These are phyloP conservation scores for Amiota communis DNA, from an alignment of 2,888 invertebrate species.

Conservation along the genomic window DNA sequence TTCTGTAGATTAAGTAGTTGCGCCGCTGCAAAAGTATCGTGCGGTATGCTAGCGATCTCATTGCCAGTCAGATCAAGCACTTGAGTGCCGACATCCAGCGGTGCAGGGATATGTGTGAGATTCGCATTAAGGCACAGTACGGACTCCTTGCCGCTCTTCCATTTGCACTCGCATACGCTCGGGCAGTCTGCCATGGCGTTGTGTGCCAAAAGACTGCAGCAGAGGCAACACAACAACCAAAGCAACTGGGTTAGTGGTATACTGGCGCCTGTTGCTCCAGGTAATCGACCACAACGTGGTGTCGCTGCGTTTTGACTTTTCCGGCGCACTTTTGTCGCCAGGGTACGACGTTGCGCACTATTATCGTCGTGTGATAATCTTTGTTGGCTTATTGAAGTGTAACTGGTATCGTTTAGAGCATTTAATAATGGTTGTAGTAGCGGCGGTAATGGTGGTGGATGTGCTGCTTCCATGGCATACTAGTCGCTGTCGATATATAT, in stretches of 20 bases:
- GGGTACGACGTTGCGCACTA: slow-evolving; percentile 61
- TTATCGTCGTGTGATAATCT: slow-evolving; percentile 55
- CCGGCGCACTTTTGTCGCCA: slow-evolving; percentile 65
- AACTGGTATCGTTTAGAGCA: background rate
- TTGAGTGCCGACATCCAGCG: slow-evolving; percentile 85
- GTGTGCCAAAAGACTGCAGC: slow-evolving; percentile 57
- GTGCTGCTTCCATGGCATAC: slow-evolving; percentile 59
- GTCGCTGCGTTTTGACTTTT: slow-evolving; percentile 6
- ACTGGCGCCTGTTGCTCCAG: slow-evolving; percentile 49
- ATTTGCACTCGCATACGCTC: slow-evolving; percentile 87
- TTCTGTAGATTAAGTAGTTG: slow-evolving; percentile 87
- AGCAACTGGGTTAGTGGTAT: slow-evolving; percentile 61
- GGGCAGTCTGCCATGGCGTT: slow-evolving; percentile 78
- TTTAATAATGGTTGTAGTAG: background rate
- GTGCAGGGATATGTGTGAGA: slow-evolving; percentile 81
- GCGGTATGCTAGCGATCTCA: slow-evolving; percentile 78
- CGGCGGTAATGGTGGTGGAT: background rate
- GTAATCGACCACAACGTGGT: background rate
- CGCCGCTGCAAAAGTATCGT: slow-evolving; percentile 83
- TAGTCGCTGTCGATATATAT: slow-evolving; percentile 36
- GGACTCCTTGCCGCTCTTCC: slow-evolving; percentile 90
- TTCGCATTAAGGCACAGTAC: slow-evolving; percentile 86
- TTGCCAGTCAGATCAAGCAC: slow-evolving; percentile 86
- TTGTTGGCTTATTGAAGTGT: background rate
- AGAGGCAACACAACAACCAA: slow-evolving; percentile 66